Conservation (phyloP, 2,113 vertebrate species). For the Dinomys branickii region DNA sequence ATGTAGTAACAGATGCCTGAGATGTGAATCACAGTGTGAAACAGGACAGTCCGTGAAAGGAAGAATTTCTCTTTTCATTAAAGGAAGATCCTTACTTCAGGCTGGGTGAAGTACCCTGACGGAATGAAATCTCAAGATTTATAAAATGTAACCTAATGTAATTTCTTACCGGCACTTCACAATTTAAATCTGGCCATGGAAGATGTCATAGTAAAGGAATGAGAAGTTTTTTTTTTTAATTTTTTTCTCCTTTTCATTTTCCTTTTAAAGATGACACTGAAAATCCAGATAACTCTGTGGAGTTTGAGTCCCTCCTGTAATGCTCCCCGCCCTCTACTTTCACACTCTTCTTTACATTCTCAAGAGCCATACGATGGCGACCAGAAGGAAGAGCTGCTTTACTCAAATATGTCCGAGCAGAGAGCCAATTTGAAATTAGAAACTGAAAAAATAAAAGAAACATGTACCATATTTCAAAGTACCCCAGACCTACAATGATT, state of each 20-base stretch:
- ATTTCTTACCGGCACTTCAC: background rate
- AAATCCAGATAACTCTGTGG: background rate
- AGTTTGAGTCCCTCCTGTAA: slow-evolving; percentile 54
- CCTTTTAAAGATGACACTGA: slow-evolving; percentile 23
- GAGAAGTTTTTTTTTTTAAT: background rate
- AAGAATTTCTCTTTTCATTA: slow-evolving; percentile 37
- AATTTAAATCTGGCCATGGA: background rate
- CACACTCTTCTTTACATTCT: slow-evolving; percentile 39
- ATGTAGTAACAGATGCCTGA: background rate
- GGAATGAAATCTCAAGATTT: slow-evolving; percentile 37
- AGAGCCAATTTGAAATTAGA: slow-evolving; percentile 72
- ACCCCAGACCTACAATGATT: background rate
- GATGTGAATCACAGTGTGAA: background rate
- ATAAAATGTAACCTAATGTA: slow-evolving; percentile 45
- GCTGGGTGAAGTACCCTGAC: background rate
- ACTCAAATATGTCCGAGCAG: slow-evolving; percentile 65
- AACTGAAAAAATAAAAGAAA: background rate
- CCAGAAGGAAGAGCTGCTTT: slow-evolving; percentile 64
- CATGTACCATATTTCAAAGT: slow-evolving; percentile 4
- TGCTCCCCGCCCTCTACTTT: slow-evolving; percentile 44
- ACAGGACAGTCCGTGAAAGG: background rate
- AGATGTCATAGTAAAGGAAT: slow-evolving; percentile 52
- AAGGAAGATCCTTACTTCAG: slow-evolving; percentile 63
- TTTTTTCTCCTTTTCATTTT: background rate
- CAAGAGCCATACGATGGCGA: slow-evolving; percentile 54